Evolutionary conservation across 2,113 vertebrate genomes (phyloP), one percentile per base, ranked within the genome.

Genomic region (Thymallus thymallus): DNA sequence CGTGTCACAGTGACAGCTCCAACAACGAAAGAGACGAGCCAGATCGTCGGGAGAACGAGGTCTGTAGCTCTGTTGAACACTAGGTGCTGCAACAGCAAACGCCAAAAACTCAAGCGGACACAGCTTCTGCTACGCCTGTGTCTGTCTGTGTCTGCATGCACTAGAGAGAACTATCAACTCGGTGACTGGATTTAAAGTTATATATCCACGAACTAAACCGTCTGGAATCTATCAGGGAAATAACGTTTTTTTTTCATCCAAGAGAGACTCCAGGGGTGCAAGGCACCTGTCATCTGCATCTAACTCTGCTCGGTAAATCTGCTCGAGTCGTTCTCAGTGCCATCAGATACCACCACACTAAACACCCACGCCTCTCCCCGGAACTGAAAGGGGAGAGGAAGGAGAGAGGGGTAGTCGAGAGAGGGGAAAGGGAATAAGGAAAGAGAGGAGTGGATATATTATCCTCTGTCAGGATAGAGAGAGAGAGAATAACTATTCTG

Each of bases 401-500:
- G 6, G 14, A 30, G 29, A 14, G 16, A 18, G 22, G 62, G 62
- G 30, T 29, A 29, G 24, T 73, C 12, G 73, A 66, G 68, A 69
- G 79, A 72, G 78, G 16, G n/a, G 72, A 74, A 22, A 63, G 20
- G 56, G 72, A 72, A 69, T 56, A 70, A 81, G 79, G 75, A 79
- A 71, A 71, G 48, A 56, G 55, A 26, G 26, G 26, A 26, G 26
- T 3, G 23, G 16, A 16, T n/a, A 7, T 79, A 76, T 48, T 63
- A 71, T 80, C 79, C 78, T 67, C 73, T 82, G 84, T 86, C 80
- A 62, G 60, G 62, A 10, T 18, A 30, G 12, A 41, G n/a, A 22
- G 0, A n/a, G 5, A 60, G 2, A 60, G 2, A 60, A 7, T 4
- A 51, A 51, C 3, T 51, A 18, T 60, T 22, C 6, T 55, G 51